A percentile compares a stretch with the other conserved stretches of the same genome.
Evolutionary conservation across 1,140 invertebrate species (phyloP).

Genomic region (Drosophila cardini): DNA sequence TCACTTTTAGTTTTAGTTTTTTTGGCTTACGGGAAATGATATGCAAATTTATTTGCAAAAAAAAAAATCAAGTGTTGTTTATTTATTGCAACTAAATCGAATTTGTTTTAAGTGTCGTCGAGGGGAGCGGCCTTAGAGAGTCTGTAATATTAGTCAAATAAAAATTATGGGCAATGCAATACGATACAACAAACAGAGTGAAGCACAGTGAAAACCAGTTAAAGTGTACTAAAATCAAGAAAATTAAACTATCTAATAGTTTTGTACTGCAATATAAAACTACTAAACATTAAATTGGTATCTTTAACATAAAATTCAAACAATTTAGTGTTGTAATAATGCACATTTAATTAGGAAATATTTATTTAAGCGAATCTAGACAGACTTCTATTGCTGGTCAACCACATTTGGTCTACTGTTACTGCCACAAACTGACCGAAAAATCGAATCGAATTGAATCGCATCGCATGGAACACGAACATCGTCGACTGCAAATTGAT

Average conservation of each 20-base stretch:
- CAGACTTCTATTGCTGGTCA: slow-evolving; percentile 1
- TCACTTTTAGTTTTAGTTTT: slow-evolving; percentile 64
- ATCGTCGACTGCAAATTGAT: slow-evolving; percentile 70
- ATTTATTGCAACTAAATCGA: slow-evolving; percentile 54
- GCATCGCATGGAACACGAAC: slow-evolving; percentile 37
- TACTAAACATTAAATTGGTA: neutral
- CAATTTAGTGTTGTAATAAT: slow-evolving; percentile 2
- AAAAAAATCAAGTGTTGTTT: slow-evolving; percentile 16
- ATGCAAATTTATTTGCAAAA: slow-evolving; percentile 17
- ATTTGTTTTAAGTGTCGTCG: slow-evolving; percentile 46
- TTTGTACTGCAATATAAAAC: neutral
- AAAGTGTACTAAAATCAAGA: neutral
- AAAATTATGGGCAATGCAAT: slow-evolving; percentile 46
- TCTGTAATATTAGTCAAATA: slow-evolving; percentile 27
- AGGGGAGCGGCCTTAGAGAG: slow-evolving; percentile 20
- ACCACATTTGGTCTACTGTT: slow-evolving; percentile 24
- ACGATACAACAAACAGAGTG: neutral
- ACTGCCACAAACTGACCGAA: slow-evolving; percentile 52
- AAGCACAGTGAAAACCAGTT: slow-evolving; percentile 5
- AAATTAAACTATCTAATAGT: no score
- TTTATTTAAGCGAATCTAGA: slow-evolving; percentile 11
- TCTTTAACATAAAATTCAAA: neutral
- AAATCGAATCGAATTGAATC: slow-evolving; percentile 41
- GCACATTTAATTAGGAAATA: slow-evolving; percentile 2
- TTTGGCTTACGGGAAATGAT: slow-evolving; percentile 18